Evolutionary conservation across 2,797 vertebrate species (phyloP).

Genomic region (Alcedo atthis): DNA sequence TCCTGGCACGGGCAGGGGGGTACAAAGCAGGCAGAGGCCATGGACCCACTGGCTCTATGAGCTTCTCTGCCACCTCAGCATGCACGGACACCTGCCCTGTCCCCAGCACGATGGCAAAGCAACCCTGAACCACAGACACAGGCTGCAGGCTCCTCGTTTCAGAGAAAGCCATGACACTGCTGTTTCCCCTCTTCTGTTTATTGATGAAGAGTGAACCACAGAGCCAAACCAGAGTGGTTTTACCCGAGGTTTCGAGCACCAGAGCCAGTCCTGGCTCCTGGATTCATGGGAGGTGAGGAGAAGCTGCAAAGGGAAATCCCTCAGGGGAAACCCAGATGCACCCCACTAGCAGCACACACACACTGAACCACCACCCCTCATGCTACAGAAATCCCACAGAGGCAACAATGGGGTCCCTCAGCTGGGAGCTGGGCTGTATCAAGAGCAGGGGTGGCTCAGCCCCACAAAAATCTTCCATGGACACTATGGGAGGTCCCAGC

Average conservation of each 20-base stretch:
- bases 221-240: not conserved
- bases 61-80: not conserved
- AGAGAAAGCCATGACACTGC: accelerated
- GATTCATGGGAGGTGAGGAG: accelerated
- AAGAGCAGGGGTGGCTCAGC: not conserved
- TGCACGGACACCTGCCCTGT: accelerated
- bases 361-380: not conserved
- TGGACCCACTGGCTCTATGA: not conserved
- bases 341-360: not conserved
- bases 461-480: accelerated
- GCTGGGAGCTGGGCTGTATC: not conserved
- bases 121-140: accelerated
- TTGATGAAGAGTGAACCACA: accelerated
- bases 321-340: not conserved
- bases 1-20: not conserved
- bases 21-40: accelerated
- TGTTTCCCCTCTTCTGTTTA: not conserved
- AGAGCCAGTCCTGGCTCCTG: not conserved
- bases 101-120: not conserved
- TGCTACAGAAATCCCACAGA: accelerated
- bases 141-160: not conserved
- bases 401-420: accelerated
- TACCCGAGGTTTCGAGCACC: not conserved
- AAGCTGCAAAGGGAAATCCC: not conserved
- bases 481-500: accelerated